A percentile compares a stretch with the other conserved stretches of the same genome.
phyloP scores from a whole-genome alignment of 2,888 invertebrate species.

The Nemapogon koenigi region DNA sequence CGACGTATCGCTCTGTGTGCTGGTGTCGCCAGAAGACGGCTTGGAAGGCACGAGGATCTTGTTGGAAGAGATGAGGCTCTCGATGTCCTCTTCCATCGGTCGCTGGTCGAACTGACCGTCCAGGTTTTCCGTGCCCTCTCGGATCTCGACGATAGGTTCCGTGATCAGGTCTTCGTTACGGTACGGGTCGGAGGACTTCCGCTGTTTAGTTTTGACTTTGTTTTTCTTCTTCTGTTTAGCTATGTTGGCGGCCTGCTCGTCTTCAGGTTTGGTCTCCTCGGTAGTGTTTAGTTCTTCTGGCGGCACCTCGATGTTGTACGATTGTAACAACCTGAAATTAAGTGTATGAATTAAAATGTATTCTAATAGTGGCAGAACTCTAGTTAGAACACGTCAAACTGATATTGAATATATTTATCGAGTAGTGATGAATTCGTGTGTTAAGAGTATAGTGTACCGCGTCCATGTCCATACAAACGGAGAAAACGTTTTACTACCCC shows the following conservation, averaged over 20 bases:
- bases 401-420: no score
- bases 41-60: constrained; percentile 46
- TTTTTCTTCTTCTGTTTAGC: constrained; percentile 46
- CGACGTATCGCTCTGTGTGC: constrained; percentile 29
- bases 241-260: constrained; percentile 26
- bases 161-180: constrained; percentile 27
- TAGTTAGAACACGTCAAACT: no score
- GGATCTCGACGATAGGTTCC: constrained; percentile 38
- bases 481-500: no score
- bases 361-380: no score
- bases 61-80: constrained; percentile 56
- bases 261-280: constrained; percentile 35
- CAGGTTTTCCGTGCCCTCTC: constrained; percentile 21
- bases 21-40: constrained; percentile 21
- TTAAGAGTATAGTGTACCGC: no score
- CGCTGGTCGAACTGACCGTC: constrained; percentile 20
- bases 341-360: no score
- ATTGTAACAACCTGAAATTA: constrained; percentile 71
- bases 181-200: constrained; percentile 43
- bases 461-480: no score
- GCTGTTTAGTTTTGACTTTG: constrained; percentile 42
- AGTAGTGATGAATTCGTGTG: no score
- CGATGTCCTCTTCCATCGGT: constrained; percentile 56
- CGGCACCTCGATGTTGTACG: constrained; percentile 72
- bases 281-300: constrained; percentile 59